Base-by-base conservation (phyloP, 2,797 vertebrate genomes). In the Phataginus tetradactyla region DNA sequence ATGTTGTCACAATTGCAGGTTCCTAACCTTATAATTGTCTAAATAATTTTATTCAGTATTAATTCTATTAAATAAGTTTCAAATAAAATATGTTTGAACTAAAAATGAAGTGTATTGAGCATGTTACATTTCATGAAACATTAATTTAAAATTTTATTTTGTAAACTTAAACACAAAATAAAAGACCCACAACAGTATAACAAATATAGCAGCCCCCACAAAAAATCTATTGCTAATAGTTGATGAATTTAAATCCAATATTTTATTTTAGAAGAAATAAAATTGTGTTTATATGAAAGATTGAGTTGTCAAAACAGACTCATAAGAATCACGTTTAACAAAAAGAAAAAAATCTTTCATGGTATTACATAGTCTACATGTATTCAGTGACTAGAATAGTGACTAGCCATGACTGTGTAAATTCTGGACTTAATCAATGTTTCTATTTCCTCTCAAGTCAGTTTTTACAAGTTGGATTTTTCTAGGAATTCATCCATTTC, bases 211-310 rank as follows among this genome's bases (percentile, higher is more conserved):
- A 39, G 2, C 3, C 1, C 3, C 13, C 1, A 1, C 5, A 32
- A 51, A 32, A 42, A 37, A 79, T 32, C 13, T 80, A 9, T 71
- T 81, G 49, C 25, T 68, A 68, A 27, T 68, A 51, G 77, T 93
- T 66, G 29, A 0, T 49, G 9, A 81, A 88, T 66, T 75, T 77
- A 93, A 91, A 63, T 86, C 6, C 11, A 80, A 7, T 25, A 61
- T 71, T 79, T 95, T 72, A 87, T 29, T 91, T 93, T 86, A 91
- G n/a, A 80, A 59, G 45, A 93, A 75, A 81, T 61, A 93, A 90
- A 92, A 18, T 7, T n/a, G 17, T 51, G 9, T 59, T 95, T 81
- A 86, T 4, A 17, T 64, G 79, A 80, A 77, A 1, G 15, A 88
- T 15, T 81, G 21, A 80, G 32, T 42, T 83, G 4, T 37, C 8